phyloP scores from a whole-genome alignment of 2,888 invertebrate genomes.

The Hetaerina titia region DNA sequence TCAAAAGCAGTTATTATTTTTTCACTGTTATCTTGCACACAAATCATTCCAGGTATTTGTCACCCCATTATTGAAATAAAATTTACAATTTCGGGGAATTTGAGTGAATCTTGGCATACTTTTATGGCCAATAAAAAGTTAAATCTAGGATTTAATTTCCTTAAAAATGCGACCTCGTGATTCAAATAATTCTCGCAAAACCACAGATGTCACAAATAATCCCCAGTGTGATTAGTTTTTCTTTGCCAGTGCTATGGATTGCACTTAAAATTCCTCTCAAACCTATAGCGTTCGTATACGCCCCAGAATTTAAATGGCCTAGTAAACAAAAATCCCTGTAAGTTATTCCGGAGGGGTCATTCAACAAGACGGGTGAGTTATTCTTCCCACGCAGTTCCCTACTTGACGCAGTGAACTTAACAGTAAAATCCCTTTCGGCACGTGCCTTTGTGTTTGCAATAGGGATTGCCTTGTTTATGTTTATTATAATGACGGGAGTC shows the following conservation, averaged over 20 bases:
- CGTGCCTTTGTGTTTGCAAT: neutral
- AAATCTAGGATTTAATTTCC: too few relatives aligned
- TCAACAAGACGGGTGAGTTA: neutral
- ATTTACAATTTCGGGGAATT: too few relatives aligned
- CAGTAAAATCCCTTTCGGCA: neutral
- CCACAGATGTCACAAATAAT: neutral
- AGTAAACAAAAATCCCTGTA: neutral
- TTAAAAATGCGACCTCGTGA: too few relatives aligned
- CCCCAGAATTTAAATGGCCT: neutral
- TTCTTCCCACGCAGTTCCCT: neutral
- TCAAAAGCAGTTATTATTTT: too few relatives aligned
- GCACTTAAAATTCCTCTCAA: neutral
- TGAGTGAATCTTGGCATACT: too few relatives aligned
- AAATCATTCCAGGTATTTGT: too few relatives aligned
- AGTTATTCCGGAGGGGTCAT: neutral
- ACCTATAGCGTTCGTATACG: neutral
- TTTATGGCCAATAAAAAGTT: too few relatives aligned
- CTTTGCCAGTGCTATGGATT: neutral
- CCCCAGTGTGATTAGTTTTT: neutral
- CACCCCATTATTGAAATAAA: too few relatives aligned
- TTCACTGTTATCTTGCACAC: too few relatives aligned
- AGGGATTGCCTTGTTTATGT: neutral
- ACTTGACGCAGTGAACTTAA: neutral
- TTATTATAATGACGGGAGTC: neutral
- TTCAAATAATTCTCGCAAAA: too few relatives aligned